Evolutionary conservation across 2,113 vertebrate species (phyloP).

Genomic region (Oncorhynchus kisutch): DNA sequence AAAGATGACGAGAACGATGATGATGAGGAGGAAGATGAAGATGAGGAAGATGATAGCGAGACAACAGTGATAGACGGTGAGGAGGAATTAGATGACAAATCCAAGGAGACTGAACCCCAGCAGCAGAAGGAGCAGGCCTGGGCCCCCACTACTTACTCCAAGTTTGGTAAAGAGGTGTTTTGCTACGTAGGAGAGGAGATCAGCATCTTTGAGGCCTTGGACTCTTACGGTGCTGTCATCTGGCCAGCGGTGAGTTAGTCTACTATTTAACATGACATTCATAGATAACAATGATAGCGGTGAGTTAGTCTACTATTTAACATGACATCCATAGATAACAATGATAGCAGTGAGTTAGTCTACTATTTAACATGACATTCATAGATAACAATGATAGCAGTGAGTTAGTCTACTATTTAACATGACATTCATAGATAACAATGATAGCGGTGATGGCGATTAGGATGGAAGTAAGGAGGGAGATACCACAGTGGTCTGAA

Average conservation of each 20-base stretch:
- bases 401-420: no score
- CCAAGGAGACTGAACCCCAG: not conserved
- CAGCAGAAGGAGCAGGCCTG: slow-evolving; percentile 12
- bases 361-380: no score
- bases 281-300: no score
- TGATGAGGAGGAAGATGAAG: not conserved
- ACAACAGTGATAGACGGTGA: not conserved
- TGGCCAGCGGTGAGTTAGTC: slow-evolving; percentile 62
- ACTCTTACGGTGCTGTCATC: slow-evolving; percentile 62
- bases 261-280: no score
- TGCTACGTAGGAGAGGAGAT: slow-evolving; percentile 64
- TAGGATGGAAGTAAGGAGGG: no score
- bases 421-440: no score
- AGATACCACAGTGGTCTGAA: no score
- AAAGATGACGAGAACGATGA: no score
- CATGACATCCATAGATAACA: no score
- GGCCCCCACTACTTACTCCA: slow-evolving; percentile 5
- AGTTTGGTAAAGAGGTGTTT: slow-evolving; percentile 52
- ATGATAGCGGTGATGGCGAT: no score
- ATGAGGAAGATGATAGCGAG: not conserved
- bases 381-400: no score
- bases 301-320: no score
- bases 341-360: not conserved
- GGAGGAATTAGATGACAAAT: slow-evolving; percentile 10
- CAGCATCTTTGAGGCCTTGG: slow-evolving; percentile 61